Percentiles rank a stretch among this genome's conserved stretches.
Conservation (phyloP, 2,113 vertebrate genomes). For the Bothrops jararaca region DNA sequence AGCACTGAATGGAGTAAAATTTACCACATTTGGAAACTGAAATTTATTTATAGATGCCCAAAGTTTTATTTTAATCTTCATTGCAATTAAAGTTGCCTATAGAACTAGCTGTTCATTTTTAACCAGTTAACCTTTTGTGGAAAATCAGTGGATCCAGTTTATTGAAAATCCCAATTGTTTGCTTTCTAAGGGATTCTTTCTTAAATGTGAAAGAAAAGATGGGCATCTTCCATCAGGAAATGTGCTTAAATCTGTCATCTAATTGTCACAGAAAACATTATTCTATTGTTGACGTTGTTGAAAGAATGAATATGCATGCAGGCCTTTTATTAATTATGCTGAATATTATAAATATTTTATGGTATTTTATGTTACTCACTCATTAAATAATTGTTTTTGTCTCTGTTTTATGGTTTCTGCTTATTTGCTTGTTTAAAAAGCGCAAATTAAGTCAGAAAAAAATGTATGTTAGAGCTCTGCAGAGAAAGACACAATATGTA, state of each 20-base stretch:
- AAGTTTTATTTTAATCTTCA: not conserved
- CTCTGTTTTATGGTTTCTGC: not conserved
- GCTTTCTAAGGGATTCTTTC: not conserved
- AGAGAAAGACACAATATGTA: not conserved
- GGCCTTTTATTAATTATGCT: not conserved
- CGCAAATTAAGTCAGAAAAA: not conserved
- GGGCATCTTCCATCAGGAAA: not conserved
- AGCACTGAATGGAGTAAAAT: slow-evolving; percentile 21
- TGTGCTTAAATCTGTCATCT: not conserved
- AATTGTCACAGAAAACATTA: not conserved
- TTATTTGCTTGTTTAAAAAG: not conserved
- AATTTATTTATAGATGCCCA: not conserved
- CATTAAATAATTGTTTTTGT: not conserved
- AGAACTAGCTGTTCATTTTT: not conserved
- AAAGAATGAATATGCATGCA: not conserved
- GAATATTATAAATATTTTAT: not conserved
- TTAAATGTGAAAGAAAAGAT: not conserved
- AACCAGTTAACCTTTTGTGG: not conserved
- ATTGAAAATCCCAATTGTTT: not conserved
- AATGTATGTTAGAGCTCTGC: not conserved
- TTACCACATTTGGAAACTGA: slow-evolving; percentile 20
- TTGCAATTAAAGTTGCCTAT: not conserved
- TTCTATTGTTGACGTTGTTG: not conserved
- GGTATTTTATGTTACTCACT: not conserved
- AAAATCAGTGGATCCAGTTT: not conserved